Evolutionary conservation across 2,888 invertebrate genomes (phyloP).

Genomic region (Metopia argyrocephala): DNA sequence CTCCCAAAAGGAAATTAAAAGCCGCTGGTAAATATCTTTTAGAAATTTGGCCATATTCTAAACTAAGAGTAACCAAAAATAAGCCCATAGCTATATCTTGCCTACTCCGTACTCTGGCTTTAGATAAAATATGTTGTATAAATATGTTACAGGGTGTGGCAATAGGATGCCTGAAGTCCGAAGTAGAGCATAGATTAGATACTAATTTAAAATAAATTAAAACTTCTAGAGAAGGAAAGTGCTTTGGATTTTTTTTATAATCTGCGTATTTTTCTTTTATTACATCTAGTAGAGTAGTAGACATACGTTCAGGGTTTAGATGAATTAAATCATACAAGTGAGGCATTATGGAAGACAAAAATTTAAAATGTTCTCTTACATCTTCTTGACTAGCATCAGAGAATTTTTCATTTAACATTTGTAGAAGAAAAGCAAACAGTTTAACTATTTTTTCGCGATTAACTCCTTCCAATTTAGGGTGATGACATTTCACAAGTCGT

Average conservation of each 20-base stretch:
- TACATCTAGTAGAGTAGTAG: conserved; percentile 83
- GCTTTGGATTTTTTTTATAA: conserved; percentile 81
- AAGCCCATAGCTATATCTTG: conserved; percentile 88
- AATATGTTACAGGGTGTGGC: conserved; percentile 92
- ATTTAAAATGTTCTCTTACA: conserved; percentile 81
- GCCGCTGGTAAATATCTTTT: conserved; percentile 90
- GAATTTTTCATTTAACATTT: conserved; percentile 86
- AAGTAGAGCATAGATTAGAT: conserved; percentile 91
- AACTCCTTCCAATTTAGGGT: conserved; percentile 87
- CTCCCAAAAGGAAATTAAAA: conserved; percentile 87
- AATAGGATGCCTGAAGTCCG: conserved; percentile 93
- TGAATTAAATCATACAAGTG: conserved; percentile 85
- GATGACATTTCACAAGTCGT: conserved; percentile 91
- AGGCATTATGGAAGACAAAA: conserved; percentile 81
- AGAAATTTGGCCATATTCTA: conserved; percentile 89
- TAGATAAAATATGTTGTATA: conserved; percentile 87
- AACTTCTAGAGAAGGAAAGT: conserved; percentile 84
- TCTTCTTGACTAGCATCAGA: conserved; percentile 76
- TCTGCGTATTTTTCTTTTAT: conserved; percentile 85
- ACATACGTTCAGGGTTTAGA: conserved; percentile 84
- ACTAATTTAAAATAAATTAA: conserved; percentile 88
- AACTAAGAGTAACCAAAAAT: conserved; percentile 85
- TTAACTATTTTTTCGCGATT: conserved; percentile 88
- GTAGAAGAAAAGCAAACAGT: conserved; percentile 87
- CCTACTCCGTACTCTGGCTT: conserved; percentile 82